Percentiles rank a stretch among this genome's conserved stretches.
phyloP scores from a whole-genome alignment of 2,888 invertebrate genomes.

The Morpho achilles region DNA sequence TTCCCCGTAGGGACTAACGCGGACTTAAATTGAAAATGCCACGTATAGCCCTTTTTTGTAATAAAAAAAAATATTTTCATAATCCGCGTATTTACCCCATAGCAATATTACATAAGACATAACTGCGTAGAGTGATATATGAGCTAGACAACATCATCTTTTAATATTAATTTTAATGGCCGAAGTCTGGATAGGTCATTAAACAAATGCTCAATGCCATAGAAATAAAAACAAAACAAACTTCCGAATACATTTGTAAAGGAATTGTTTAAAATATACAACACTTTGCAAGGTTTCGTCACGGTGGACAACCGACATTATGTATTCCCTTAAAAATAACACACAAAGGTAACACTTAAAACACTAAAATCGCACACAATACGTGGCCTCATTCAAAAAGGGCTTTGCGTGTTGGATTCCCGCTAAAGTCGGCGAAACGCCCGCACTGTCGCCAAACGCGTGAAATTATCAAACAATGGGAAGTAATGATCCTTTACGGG shows the following conservation, averaged over 20 bases:
- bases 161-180: too few relatives aligned
- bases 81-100: too few relatives aligned
- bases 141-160: too few relatives aligned
- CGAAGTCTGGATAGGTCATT: too few relatives aligned
- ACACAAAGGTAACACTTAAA: slow-evolving; percentile 34
- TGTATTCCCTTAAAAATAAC: slow-evolving; percentile 20
- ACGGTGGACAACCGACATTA: slow-evolving; percentile 28
- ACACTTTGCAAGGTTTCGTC: slow-evolving; percentile 23
- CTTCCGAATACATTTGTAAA: not conserved
- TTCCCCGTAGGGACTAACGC: too few relatives aligned
- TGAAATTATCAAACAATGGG: slow-evolving; percentile 73
- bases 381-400: slow-evolving; percentile 44
- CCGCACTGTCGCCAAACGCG: slow-evolving; percentile 73
- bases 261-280: slow-evolving; percentile 18
- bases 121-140: too few relatives aligned
- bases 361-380: slow-evolving; percentile 39
- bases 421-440: slow-evolving; percentile 63
- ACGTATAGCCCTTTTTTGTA: too few relatives aligned
- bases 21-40: too few relatives aligned
- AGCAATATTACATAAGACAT: too few relatives aligned
- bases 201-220: too few relatives aligned
- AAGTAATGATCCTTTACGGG: slow-evolving; percentile 71
- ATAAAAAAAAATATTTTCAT: too few relatives aligned
- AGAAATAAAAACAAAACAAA: too few relatives aligned
- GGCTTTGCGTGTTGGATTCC: slow-evolving; percentile 48